Evolutionary conservation across 2,113 vertebrate genomes (phyloP).

Genomic region (Eonycteris spelaea): DNA sequence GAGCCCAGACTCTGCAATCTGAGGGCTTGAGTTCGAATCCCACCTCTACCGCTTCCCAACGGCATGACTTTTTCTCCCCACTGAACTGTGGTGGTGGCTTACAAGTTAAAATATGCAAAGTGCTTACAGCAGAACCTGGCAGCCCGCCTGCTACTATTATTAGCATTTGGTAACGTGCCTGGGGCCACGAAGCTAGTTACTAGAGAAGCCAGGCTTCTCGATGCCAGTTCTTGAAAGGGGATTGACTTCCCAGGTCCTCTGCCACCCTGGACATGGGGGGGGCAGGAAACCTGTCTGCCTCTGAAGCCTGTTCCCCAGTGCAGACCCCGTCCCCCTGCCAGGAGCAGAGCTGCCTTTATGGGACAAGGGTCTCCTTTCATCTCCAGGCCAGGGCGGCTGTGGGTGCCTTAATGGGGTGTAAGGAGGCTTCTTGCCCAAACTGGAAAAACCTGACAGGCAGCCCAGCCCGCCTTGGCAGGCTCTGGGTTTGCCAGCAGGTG

Average conservation of each 20-base stretch:
- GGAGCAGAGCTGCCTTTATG: neutral
- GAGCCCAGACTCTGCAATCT: neutral
- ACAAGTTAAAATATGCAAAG: neutral
- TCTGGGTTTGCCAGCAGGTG: neutral
- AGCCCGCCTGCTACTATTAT: neutral
- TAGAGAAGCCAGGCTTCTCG: neutral
- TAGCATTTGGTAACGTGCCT: neutral
- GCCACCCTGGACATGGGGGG: neutral
- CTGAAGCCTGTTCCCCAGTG: neutral
- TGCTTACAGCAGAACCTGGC: neutral
- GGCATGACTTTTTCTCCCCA: neutral
- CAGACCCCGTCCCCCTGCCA: neutral
- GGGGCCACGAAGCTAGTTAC: neutral
- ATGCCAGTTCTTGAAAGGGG: neutral
- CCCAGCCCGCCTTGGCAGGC: neutral
- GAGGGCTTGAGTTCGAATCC: neutral
- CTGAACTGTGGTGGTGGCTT: neutral
- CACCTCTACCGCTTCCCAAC: neutral
- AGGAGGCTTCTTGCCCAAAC: conserved; percentile 31
- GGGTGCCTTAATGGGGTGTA: neutral
- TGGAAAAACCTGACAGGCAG: conserved; percentile 21
- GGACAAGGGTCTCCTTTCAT: neutral
- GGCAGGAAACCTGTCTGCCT: neutral
- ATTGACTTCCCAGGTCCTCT: neutral
- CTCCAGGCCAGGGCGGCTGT: neutral